Percentiles rank a stretch among this genome's conserved stretches.
phyloP scores from a whole-genome alignment of 2,113 vertebrate species.

The Nyctibius bracteatus region DNA sequence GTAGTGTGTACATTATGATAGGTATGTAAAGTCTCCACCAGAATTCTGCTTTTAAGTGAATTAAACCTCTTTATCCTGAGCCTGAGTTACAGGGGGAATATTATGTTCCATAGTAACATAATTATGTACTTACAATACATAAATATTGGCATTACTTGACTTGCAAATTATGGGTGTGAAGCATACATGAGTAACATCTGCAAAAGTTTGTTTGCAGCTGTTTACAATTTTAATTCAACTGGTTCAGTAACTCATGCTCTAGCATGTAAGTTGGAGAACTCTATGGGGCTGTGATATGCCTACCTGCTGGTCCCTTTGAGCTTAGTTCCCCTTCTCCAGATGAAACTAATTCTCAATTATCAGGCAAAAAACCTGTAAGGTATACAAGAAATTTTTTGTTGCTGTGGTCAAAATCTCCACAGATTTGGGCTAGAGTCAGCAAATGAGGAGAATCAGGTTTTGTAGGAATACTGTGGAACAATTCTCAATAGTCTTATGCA shows the following conservation, averaged over 20 bases:
- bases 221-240: slow-evolving; percentile 16
- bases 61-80: background rate
- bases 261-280: background rate
- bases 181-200: slow-evolving; percentile 32
- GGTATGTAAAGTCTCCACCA: background rate
- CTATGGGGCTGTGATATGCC: background rate
- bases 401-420: background rate
- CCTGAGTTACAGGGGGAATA: background rate
- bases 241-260: background rate
- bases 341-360: background rate
- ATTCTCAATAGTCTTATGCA: background rate
- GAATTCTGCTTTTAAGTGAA: background rate
- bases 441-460: background rate
- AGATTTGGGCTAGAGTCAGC: background rate
- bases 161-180: slow-evolving; percentile 59
- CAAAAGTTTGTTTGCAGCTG: slow-evolving; percentile 39
- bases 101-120: background rate
- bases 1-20: background rate
- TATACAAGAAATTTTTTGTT: background rate
- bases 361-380: background rate
- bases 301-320: background rate
- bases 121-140: slow-evolving; percentile 14
- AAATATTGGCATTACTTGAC: slow-evolving; percentile 51
- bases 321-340: background rate
- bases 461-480: background rate